These are phyloP conservation scores for Ericerus pela DNA, from an alignment of 1,140 invertebrate species.

Conservation along the genomic window DNA sequence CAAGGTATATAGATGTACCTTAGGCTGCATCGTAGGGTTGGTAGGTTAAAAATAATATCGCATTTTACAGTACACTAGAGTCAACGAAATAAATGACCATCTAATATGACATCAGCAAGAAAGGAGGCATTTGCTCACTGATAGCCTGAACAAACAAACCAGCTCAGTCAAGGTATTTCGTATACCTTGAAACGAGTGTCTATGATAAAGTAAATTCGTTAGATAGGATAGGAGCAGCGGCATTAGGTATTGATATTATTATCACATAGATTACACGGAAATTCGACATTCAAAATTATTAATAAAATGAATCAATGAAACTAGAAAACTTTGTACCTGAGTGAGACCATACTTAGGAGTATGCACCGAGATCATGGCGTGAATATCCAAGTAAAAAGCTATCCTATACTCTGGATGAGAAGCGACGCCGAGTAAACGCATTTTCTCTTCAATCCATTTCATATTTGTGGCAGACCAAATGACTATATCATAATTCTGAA, in stretches of 20 bases:
- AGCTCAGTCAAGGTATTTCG: too few species aligned
- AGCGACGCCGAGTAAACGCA: slow-evolving; percentile 77
- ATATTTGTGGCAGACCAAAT: slow-evolving; percentile 93
- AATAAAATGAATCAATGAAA: slow-evolving; percentile 4
- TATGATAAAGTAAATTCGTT: too few species aligned
- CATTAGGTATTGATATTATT: background rate
- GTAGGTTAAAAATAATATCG: too few species aligned
- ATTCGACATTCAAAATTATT: background rate
- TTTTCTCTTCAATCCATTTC: slow-evolving; percentile 97
- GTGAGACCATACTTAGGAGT: slow-evolving; percentile 77
- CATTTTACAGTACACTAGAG: too few species aligned
- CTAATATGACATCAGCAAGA: too few species aligned
- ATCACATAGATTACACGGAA: background rate
- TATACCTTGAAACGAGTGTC: too few species aligned
- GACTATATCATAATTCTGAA: slow-evolving; percentile 62
- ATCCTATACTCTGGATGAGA: slow-evolving; percentile 79
- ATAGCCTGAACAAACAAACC: too few species aligned
- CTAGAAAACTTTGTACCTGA: slow-evolving; percentile 46
- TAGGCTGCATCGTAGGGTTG: too few species aligned
- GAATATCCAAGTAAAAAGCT: slow-evolving; percentile 74
- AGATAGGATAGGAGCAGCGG: too few species aligned
- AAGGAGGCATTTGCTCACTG: too few species aligned
- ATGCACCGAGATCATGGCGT: slow-evolving; percentile 90
- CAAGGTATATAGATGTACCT: too few species aligned
- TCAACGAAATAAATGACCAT: too few species aligned